These are phyloP conservation scores for Dipodomys stephensi DNA, from an alignment of 2,113 vertebrate genomes.

Conservation along the genomic window DNA sequence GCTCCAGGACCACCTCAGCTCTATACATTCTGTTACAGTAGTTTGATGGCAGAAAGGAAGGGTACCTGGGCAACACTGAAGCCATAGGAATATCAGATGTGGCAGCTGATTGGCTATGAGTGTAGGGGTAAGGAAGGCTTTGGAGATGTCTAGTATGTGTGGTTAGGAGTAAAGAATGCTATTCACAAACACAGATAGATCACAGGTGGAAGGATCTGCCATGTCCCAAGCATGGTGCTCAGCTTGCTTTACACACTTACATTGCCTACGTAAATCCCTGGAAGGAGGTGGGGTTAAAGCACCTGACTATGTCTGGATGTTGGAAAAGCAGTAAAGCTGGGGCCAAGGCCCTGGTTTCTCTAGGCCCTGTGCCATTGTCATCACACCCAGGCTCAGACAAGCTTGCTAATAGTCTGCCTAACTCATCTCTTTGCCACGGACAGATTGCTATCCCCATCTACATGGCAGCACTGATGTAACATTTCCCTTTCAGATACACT, in stretches of 20 bases:
- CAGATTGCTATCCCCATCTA: accelerated
- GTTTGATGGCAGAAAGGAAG: neutral
- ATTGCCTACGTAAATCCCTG: neutral
- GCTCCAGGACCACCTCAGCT: neutral
- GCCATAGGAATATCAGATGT: neutral
- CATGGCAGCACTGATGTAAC: no score
- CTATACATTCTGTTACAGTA: no score
- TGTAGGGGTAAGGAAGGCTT: accelerated
- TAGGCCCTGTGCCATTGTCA: neutral
- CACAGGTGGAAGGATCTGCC: neutral
- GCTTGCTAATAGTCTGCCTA: neutral
- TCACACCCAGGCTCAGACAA: accelerated
- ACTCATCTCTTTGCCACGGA: neutral
- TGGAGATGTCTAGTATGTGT: accelerated
- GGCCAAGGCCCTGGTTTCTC: neutral
- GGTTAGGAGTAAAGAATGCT: neutral
- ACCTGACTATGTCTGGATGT: no score
- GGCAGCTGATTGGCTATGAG: neutral
- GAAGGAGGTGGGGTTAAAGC: neutral
- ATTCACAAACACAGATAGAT: neutral
- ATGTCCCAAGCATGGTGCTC: neutral
- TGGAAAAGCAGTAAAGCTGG: neutral
- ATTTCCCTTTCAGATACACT: neutral
- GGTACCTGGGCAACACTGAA: neutral
- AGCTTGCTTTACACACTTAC: neutral